A percentile compares a stretch with the other conserved stretches of the same genome.
Evolutionary conservation across 2,888 invertebrate species (phyloP).

Genomic region (Drosophila leonis): DNA sequence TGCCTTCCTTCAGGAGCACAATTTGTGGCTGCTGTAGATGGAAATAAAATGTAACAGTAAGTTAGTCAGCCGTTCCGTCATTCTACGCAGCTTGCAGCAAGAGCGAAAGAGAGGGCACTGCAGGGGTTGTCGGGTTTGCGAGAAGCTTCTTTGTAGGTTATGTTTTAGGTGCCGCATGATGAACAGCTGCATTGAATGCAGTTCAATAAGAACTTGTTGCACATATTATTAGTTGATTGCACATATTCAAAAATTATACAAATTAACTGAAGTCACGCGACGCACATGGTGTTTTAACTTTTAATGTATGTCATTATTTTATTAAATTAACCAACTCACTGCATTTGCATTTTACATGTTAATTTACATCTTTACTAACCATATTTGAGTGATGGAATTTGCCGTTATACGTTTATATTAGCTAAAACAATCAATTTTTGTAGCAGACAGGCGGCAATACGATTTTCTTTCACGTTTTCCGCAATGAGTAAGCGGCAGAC

Average conservation of each 20-base stretch:
- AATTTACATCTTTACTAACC: constrained; percentile 76
- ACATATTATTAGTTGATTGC: neutral
- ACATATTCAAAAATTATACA: neutral
- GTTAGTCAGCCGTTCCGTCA: constrained; percentile 42
- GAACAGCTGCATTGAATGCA: constrained; percentile 32
- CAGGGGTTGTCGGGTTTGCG: constrained; percentile 45
- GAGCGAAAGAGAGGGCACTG: neutral
- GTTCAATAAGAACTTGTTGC: neutral
- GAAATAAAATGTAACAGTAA: constrained; percentile 1
- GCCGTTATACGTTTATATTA: constrained; percentile 45
- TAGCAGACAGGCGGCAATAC: constrained; percentile 72
- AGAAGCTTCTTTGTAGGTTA: constrained; percentile 78
- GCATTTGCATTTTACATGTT: neutral
- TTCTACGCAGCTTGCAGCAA: constrained; percentile 38
- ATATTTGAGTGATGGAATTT: constrained; percentile 72
- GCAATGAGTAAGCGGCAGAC: constrained; percentile 68
- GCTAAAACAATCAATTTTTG: constrained; percentile 65
- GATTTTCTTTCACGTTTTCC: constrained; percentile 72
- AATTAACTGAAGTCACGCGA: constrained; percentile 38
- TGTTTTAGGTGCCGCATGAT: constrained; percentile 64
- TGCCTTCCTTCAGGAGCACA: constrained; percentile 98
- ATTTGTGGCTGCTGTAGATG: constrained; percentile 96
- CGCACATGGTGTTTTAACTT: constrained; percentile 37
- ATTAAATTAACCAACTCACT: neutral
- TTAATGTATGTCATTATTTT: neutral